phyloP scores from a whole-genome alignment of 2,113 vertebrate species.

The Chroicocephalus ridibundus region DNA sequence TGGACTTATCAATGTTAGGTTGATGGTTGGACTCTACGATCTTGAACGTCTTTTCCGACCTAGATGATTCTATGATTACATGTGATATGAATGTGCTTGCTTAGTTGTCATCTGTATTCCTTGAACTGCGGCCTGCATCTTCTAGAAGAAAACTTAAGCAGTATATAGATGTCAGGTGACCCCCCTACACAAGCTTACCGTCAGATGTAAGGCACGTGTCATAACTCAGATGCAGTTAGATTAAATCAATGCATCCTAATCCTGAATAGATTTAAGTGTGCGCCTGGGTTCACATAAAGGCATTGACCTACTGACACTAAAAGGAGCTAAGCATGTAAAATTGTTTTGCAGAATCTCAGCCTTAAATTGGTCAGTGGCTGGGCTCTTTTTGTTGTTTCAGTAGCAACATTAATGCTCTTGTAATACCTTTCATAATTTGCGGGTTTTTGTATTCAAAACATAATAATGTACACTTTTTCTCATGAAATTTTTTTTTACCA shows the following conservation, averaged over 20 bases:
- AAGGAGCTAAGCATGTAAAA: neutral
- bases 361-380: neutral
- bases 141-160: neutral
- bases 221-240: neutral
- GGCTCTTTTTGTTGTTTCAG: neutral
- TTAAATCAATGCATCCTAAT: neutral
- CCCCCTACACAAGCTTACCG: neutral
- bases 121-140: neutral
- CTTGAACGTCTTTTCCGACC: too few species aligned
- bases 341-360: neutral
- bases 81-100: neutral
- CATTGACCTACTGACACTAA: neutral
- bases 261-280: neutral
- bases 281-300: neutral
- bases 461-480: neutral
- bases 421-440: neutral
- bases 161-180: neutral
- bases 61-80: fast-evolving
- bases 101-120: neutral
- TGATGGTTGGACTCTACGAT: too few species aligned
- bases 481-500: neutral
- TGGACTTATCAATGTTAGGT: too few species aligned
- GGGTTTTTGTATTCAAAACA: neutral
- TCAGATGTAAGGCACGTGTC: neutral
- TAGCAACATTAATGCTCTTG: neutral